Percentiles rank a stretch among this genome's conserved stretches.
phyloP scores from a whole-genome alignment of 1,140 invertebrate genomes.

The Sipha flava region DNA sequence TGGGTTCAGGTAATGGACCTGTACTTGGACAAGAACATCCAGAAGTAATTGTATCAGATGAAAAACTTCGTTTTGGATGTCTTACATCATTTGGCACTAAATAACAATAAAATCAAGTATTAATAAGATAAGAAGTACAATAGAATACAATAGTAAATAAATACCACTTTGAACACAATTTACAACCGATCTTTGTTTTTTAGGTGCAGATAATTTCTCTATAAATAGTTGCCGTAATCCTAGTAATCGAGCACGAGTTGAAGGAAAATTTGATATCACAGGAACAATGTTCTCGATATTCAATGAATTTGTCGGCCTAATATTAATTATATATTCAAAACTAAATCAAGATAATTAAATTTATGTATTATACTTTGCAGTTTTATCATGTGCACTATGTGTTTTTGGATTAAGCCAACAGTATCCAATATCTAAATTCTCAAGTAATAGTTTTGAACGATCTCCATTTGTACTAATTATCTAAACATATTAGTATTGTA shows the following conservation, averaged over 20 bases:
- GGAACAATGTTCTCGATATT: constrained; percentile 18
- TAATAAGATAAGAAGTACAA: background rate
- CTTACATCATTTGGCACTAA: constrained; percentile 4
- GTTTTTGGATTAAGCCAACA: constrained; percentile 46
- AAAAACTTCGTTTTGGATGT: constrained; percentile 18
- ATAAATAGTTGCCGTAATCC: constrained; percentile 16
- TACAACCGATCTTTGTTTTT: constrained; percentile 5
- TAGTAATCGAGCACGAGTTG: constrained; percentile 5
- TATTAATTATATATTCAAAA: constrained; percentile 42
- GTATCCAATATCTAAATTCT: constrained; percentile 52
- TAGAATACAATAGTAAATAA: background rate
- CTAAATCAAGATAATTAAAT: constrained; percentile 31
- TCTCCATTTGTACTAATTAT: constrained; percentile 56
- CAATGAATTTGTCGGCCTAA: constrained; percentile 43
- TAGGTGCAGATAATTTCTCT: constrained; percentile 25
- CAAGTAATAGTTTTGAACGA: constrained; percentile 57
- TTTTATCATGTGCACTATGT: constrained; percentile 38
- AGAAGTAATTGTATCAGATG: constrained; percentile 6
- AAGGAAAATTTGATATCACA: constrained; percentile 27
- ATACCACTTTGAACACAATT: constrained; percentile 23
- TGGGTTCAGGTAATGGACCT: background rate
- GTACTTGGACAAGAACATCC: constrained; percentile 11
- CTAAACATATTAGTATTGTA: constrained; percentile 40
- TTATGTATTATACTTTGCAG: constrained; percentile 44
- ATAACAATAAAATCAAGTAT: background rate